phyloP scores from a whole-genome alignment of 2,797 vertebrate genomes.

The Capromys pilorides region DNA sequence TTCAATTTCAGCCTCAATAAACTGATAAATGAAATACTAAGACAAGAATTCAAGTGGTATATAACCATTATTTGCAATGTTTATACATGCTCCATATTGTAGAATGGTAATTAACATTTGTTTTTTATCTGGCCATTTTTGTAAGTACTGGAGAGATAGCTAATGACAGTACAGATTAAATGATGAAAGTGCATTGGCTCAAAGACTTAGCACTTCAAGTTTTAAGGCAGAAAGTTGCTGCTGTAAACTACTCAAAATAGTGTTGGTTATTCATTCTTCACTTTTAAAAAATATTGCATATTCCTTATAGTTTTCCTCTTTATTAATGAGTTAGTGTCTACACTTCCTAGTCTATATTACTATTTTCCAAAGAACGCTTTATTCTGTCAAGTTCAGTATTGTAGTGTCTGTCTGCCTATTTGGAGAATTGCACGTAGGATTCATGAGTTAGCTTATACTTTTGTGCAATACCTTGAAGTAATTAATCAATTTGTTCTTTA shows the following conservation, averaged over 20 bases:
- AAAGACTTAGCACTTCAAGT: constrained; percentile 20
- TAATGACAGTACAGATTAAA: neutral
- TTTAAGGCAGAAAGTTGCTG: constrained; percentile 55
- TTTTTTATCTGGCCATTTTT: constrained; percentile 16
- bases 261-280: constrained; percentile 4
- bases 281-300: neutral
- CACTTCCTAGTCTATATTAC: neutral
- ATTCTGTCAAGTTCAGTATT: neutral
- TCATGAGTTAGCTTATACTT: constrained; percentile 37
- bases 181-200: neutral
- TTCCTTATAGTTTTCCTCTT: neutral
- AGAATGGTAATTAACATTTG: constrained; percentile 28
- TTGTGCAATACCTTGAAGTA: constrained; percentile 58
- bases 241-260: neutral
- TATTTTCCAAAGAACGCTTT: constrained; percentile 37
- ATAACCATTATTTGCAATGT: neutral
- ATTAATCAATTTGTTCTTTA: constrained; percentile 50
- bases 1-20: constrained; percentile 23
- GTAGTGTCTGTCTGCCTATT: neutral
- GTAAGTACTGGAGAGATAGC: neutral
- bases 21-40: neutral
- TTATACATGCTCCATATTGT: neutral
- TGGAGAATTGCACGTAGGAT: neutral
- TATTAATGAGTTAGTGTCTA: neutral
- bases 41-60: constrained; percentile 7